Evolutionary conservation across 2,888 invertebrate genomes (phyloP).

Genomic region (Melinaea marsaeus): DNA sequence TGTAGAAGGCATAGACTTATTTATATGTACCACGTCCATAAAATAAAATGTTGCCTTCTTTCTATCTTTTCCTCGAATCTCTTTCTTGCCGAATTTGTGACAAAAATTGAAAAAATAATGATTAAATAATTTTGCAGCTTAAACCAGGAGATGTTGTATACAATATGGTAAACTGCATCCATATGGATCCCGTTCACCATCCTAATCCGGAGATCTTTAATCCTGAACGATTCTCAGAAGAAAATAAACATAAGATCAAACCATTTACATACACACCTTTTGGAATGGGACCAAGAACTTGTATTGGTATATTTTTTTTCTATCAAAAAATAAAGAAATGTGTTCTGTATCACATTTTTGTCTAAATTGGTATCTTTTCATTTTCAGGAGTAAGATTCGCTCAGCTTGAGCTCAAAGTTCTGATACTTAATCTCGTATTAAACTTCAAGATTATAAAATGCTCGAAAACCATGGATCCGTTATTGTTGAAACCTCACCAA

Average conservation of each 20-base stretch:
- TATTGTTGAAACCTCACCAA: constrained; percentile 41
- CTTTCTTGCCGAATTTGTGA: too few relatives aligned
- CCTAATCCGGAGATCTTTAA: constrained; percentile 52
- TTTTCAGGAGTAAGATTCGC: constrained; percentile 60
- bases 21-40: too few relatives aligned
- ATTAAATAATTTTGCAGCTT: constrained; percentile 34
- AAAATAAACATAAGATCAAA: constrained; percentile 59
- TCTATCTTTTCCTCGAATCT: not conserved
- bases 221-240: constrained; percentile 65
- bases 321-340: constrained; percentile 7
- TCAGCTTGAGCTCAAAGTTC: constrained; percentile 54
- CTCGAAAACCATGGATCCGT: constrained; percentile 54
- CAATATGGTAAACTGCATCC: constrained; percentile 49
- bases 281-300: constrained; percentile 73
- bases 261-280: constrained; percentile 73
- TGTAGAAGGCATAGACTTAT: too few relatives aligned
- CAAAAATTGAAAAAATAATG: too few relatives aligned
- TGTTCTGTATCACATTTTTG: not conserved
- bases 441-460: constrained; percentile 54
- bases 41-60: not conserved
- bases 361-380: too few relatives aligned
- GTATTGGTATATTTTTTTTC: constrained; percentile 56
- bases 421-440: constrained; percentile 47
- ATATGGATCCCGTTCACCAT: constrained; percentile 46
- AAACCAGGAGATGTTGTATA: constrained; percentile 46